Evolutionary conservation across 2,113 vertebrate species (phyloP).

Genomic region (Psittacula cyanocephala): DNA sequence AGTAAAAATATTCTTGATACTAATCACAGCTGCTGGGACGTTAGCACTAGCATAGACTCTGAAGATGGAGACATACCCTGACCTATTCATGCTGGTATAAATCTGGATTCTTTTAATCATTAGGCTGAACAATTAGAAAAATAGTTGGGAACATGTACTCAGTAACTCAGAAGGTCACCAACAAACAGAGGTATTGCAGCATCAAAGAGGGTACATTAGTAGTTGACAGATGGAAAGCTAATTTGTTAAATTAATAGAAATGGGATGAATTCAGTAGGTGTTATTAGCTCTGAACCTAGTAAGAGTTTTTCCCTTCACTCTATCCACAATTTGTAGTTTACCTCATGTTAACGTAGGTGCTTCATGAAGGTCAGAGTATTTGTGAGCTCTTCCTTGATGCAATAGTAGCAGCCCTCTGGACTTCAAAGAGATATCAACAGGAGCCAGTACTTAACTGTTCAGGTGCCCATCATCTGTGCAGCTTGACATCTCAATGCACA

Average conservation of each 20-base stretch:
- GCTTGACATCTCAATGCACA: background rate
- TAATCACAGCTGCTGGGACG: background rate
- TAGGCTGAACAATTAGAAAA: background rate
- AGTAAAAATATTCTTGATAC: background rate
- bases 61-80: background rate
- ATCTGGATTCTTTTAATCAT: background rate
- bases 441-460: background rate
- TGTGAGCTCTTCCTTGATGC: background rate
- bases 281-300: background rate
- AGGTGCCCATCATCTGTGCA: accelerated
- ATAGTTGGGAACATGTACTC: accelerated
- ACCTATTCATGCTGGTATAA: background rate
- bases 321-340: background rate
- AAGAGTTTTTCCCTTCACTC: background rate
- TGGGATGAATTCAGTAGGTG: background rate
- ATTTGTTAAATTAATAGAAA: background rate
- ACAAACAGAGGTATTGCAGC: background rate
- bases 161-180: background rate
- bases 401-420: background rate
- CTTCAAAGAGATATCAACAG: background rate
- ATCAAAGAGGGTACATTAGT: background rate
- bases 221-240: background rate
- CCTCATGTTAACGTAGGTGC: background rate
- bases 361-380: background rate
- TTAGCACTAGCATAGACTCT: background rate